Evolutionary conservation across 2,797 vertebrate genomes (phyloP).

Genomic region (Girardinus metallicus): DNA sequence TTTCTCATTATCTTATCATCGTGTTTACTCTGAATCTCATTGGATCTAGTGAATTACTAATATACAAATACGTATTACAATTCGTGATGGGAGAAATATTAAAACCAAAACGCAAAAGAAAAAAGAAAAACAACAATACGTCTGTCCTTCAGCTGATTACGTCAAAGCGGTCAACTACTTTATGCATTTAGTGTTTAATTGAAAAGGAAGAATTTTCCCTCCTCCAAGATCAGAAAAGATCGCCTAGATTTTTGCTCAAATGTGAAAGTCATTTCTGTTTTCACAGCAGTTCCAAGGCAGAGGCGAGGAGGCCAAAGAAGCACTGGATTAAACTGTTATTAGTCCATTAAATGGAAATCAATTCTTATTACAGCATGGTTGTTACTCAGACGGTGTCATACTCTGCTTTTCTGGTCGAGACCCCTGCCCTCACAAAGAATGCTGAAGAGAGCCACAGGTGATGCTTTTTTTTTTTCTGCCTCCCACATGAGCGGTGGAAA

Average conservation of each 20-base stretch:
- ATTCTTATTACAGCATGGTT: background rate
- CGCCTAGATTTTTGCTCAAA: background rate
- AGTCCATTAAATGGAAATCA: conserved; percentile 8
- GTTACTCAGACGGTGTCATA: background rate
- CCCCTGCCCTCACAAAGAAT: background rate
- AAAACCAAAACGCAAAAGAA: background rate
- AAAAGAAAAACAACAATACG: background rate
- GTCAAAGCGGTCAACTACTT: too few species aligned
- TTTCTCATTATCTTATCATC: conserved; percentile 28
- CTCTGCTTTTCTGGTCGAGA: conserved; percentile 6
- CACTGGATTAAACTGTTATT: conserved; percentile 3
- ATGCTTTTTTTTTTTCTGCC: background rate
- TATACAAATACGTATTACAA: background rate
- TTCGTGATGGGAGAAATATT: background rate
- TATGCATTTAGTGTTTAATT: too few species aligned
- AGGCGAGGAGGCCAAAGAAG: background rate
- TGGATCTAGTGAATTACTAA: background rate
- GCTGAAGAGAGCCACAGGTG: background rate
- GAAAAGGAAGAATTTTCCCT: too few species aligned
- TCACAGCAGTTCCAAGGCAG: background rate
- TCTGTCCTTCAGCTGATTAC: too few species aligned
- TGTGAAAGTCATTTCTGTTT: background rate
- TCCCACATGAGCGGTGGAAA: background rate
- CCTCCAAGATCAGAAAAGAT: background rate
- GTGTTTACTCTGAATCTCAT: conserved; percentile 4